Evolutionary conservation across 1,140 invertebrate genomes (phyloP).

Genomic region (silkworm (Bombyx mori)): DNA sequence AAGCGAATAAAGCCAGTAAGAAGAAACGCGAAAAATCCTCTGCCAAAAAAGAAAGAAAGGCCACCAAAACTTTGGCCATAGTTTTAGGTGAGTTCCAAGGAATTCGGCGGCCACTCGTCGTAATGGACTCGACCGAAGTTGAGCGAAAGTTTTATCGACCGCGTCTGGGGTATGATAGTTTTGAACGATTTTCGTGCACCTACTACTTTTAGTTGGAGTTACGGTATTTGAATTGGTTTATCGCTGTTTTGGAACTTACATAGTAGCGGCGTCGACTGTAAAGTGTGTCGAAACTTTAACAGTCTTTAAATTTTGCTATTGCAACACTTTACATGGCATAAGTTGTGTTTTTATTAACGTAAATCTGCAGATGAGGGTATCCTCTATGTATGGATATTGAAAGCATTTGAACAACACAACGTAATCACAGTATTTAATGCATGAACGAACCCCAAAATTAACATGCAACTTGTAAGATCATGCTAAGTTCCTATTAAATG

Average conservation of each 20-base stretch:
- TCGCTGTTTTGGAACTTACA: too few relatives aligned
- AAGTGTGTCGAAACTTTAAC: neutral
- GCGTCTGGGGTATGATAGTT: too few relatives aligned
- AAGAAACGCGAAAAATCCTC: constrained; percentile 96
- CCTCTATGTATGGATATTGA: neutral
- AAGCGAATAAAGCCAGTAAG: constrained; percentile 93
- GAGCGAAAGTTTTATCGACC: too few relatives aligned
- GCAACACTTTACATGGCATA: neutral
- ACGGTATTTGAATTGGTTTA: too few relatives aligned
- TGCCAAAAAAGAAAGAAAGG: constrained; percentile 96
- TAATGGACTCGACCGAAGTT: too few relatives aligned
- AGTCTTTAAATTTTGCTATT: neutral
- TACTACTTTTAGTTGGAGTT: too few relatives aligned
- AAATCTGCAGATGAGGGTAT: neutral
- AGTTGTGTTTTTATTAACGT: neutral
- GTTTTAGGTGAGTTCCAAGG: constrained; percentile 86
- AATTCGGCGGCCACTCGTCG: neutral
- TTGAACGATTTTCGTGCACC: neutral
- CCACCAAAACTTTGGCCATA: constrained; percentile 99
- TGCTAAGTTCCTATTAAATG: neutral
- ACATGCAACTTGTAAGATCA: neutral
- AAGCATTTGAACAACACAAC: too few relatives aligned
- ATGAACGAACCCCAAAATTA: neutral
- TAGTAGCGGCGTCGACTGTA: too few relatives aligned
- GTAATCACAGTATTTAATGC: neutral